Evolutionary conservation across 2,113 vertebrate species (phyloP), one percentile per base, ranked within the genome.

Genomic region (Aramus guarauna): DNA sequence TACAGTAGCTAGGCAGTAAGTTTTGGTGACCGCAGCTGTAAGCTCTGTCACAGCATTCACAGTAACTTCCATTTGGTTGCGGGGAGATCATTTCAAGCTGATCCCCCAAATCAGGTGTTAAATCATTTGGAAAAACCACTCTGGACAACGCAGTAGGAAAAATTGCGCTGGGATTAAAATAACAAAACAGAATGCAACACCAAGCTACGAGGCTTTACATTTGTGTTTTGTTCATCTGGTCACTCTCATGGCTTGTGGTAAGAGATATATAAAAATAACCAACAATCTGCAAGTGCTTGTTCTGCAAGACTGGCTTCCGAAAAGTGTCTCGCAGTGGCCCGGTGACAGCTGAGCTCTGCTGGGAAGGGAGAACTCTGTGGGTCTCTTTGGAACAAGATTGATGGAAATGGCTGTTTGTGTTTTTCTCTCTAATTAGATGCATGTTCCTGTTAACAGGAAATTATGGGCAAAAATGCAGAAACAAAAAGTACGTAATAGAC

Each of bases 361-460:
- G 47, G 91, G 66, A 62, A 92, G 50, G 56, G 45, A 91, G 96
- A 95, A 96, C 85, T 45, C 30, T 2, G 18, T 11, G 88, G 78
- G 14, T 27, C 23, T 55, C 3, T 13, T 4, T 32, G 41, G 59
- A 69, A 83, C 43, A 39, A 41, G 63, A 66, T 2, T 47, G 26
- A 36, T 69, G 72, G 82, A 83, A 95, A 71, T 20, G 24, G 48
- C 19, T 8, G 0, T 3, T 34, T n/a, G 36, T 17, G 56, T 2
- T 64, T 53, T 83, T 48, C 47, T 67, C 67, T 21, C 26, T 82
- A 23, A 6, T 3, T 0, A 37, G 17, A 62, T 22, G 5, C 2
- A 0, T 1, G 91, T 83, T 94, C 91, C 92, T 53, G 62, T 59
- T 74, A 6, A 22, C 27, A 60, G 69, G 82, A 73, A 48, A 43